Evolutionary conservation across 2,888 invertebrate species (phyloP).

Genomic region (Stratiomys singularior): DNA sequence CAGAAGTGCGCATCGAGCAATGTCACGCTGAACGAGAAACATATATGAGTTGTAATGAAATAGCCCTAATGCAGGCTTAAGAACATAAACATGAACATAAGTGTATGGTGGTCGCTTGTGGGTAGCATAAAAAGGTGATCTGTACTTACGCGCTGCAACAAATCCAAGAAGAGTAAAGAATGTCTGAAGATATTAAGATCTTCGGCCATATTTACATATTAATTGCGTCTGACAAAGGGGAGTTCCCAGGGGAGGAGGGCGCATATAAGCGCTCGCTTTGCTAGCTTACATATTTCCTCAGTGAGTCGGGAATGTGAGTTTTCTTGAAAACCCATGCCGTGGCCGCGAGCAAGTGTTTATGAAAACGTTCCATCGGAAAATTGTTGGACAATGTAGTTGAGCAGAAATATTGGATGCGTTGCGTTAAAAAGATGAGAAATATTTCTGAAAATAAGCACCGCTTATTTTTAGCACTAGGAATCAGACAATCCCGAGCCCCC

Average conservation of each 20-base stretch:
- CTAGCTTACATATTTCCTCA: slow-evolving; percentile 5
- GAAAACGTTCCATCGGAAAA: not conserved
- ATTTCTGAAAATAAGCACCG: slow-evolving; percentile 47
- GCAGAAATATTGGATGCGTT: slow-evolving; percentile 9
- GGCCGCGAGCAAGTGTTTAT: not conserved
- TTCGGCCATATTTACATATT: not conserved
- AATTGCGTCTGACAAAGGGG: slow-evolving; percentile 13
- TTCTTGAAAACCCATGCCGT: not conserved
- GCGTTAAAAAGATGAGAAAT: slow-evolving; percentile 45
- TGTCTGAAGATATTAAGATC: not conserved
- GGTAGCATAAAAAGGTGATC: not conserved
- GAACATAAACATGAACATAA: slow-evolving; percentile 20
- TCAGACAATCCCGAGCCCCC: slow-evolving; percentile 51
- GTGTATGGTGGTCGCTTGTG: not conserved
- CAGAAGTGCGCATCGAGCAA: not conserved
- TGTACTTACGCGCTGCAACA: not conserved
- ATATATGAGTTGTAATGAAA: slow-evolving; percentile 4
- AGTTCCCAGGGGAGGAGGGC: not conserved
- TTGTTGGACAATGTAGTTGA: slow-evolving; percentile 5
- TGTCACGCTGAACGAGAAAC: not conserved
- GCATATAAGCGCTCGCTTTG: slow-evolving; percentile 18
- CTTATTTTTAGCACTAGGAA: slow-evolving; percentile 52
- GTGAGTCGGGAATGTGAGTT: not conserved
- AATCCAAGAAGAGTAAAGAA: not conserved
- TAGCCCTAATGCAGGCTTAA: slow-evolving; percentile 12